A percentile compares a stretch with the other conserved stretches of the same genome.
phyloP scores from a whole-genome alignment of 2,113 vertebrate genomes.

The Stigmatopora argus region DNA sequence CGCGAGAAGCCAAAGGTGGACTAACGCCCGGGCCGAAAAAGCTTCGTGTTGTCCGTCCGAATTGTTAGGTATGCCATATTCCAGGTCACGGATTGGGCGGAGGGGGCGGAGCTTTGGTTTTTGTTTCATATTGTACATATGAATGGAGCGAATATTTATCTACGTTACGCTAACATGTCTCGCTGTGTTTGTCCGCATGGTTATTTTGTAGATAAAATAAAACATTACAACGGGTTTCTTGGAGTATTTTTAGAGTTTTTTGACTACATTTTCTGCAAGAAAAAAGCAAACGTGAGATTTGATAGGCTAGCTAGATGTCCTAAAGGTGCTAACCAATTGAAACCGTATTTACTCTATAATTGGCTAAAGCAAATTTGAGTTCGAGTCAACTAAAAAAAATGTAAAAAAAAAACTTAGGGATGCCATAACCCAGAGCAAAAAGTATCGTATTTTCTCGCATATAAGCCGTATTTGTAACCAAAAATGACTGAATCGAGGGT shows the following conservation, averaged over 20 bases:
- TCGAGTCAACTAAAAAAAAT: too few relatives aligned
- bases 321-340: too few relatives aligned
- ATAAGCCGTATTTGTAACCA: too few relatives aligned
- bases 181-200: slow-evolving; percentile 6
- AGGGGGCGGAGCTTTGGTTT: neutral
- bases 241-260: neutral
- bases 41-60: slow-evolving; percentile 18
- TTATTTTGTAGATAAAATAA: slow-evolving; percentile 3
- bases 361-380: too few relatives aligned
- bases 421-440: too few relatives aligned
- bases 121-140: slow-evolving; percentile 15
- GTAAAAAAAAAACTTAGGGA: too few relatives aligned
- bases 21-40: neutral
- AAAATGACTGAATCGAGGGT: too few relatives aligned
- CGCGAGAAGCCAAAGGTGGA: slow-evolving; percentile 3
- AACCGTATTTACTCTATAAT: too few relatives aligned
- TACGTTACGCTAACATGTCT: slow-evolving; percentile 1
- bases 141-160: slow-evolving; percentile 33
- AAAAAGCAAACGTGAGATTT: too few relatives aligned
- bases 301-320: too few relatives aligned
- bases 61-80: neutral
- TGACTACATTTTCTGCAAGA: too few relatives aligned
- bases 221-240: neutral
- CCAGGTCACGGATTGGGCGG: neutral
- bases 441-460: too few relatives aligned